A percentile compares a stretch with the other conserved stretches of the same genome.
Conservation (phyloP, 2,797 vertebrate species). For the Hirundo rustica region DNA sequence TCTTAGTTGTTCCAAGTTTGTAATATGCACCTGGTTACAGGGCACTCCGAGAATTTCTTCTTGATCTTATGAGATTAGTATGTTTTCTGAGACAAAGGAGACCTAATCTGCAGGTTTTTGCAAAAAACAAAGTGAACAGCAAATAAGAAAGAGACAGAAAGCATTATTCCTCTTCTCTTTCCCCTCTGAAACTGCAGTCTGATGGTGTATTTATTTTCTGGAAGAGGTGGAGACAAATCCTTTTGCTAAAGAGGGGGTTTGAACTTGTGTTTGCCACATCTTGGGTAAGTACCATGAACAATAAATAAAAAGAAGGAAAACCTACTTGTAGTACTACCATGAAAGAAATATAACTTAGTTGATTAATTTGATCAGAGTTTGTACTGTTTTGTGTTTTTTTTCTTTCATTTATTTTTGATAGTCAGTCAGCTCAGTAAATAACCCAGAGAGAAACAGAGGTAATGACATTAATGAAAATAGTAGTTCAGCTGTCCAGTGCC, state of each 20-base stretch:
- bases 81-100: not conserved
- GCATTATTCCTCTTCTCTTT: not conserved
- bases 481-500: not conserved
- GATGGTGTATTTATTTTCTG: not conserved
- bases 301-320: not conserved
- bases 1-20: not conserved
- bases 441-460: not conserved
- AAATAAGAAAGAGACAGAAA: not conserved
- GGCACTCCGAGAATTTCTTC: not conserved
- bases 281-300: not conserved
- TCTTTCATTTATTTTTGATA: not conserved
- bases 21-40: not conserved
- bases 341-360: not conserved
- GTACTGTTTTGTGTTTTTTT: rapidly evolving
- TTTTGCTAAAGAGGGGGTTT: not conserved
- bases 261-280: not conserved
- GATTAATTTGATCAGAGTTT: not conserved
- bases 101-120: not conserved
- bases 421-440: not conserved
- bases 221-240: not conserved
- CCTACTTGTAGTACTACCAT: not conserved
- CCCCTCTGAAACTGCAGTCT: not conserved
- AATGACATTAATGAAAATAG: not conserved
- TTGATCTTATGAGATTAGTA: not conserved
- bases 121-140: not conserved